Evolutionary conservation across 2,113 vertebrate genomes (phyloP).

Genomic region (Tyto alba): DNA sequence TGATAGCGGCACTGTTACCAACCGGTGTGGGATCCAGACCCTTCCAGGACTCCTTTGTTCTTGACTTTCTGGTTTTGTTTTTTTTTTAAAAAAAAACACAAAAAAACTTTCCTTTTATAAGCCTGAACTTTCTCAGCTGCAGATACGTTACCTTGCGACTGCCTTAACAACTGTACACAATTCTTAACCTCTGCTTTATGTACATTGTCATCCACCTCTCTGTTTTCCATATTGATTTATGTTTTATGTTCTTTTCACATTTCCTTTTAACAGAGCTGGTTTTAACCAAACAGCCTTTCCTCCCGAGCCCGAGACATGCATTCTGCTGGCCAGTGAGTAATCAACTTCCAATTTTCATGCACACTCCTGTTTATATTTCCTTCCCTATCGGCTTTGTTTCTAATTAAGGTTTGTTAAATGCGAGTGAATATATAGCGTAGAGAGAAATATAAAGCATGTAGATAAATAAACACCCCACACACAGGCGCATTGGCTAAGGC

Average conservation of each 20-base stretch:
- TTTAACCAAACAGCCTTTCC: constrained; percentile 12
- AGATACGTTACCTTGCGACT: background rate
- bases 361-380: constrained; percentile 53
- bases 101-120: background rate
- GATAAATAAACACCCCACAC: constrained; percentile 54
- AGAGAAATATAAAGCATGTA: constrained; percentile 41
- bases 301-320: background rate
- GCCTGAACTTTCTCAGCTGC: constrained; percentile 31
- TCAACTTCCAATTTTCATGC: constrained; percentile 54
- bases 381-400: constrained; percentile 59
- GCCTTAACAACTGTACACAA: background rate
- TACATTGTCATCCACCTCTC: constrained; percentile 48
- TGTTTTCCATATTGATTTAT: constrained; percentile 48
- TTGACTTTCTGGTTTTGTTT: background rate
- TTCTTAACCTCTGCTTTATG: constrained; percentile 54
- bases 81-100: background rate
- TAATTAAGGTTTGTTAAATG: constrained; percentile 54
- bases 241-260: constrained; percentile 40
- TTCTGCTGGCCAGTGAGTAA: constrained; percentile 42
- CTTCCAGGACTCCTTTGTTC: constrained; percentile 50
- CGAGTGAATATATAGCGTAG: background rate
- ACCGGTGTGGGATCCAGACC: constrained; percentile 21
- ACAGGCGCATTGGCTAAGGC: background rate
- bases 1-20: background rate
- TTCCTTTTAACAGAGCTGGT: constrained; percentile 35